Percentiles rank a stretch among this genome's conserved stretches.
Evolutionary conservation across 2,113 vertebrate genomes (phyloP).

Genomic region (Zapus hudsonius): DNA sequence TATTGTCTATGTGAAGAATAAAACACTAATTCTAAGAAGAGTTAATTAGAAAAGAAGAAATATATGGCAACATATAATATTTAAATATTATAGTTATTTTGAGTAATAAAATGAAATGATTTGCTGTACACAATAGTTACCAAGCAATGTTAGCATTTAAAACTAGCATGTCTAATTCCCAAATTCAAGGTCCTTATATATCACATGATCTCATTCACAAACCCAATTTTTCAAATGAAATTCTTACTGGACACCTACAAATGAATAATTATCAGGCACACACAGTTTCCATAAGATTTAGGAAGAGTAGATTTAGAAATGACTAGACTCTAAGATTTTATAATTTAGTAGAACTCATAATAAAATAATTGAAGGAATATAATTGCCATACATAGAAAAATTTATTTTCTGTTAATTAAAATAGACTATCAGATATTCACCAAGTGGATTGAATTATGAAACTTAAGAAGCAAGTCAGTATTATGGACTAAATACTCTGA

Average conservation of each 20-base stretch:
- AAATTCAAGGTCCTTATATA: background rate
- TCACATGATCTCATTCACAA: background rate
- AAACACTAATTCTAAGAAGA: background rate
- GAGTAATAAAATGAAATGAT: slow-evolving; percentile 4
- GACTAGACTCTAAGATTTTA: background rate
- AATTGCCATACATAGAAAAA: background rate
- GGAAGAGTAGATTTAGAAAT: background rate
- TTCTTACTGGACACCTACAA: background rate
- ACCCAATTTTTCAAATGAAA: background rate
- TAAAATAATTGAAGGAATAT: background rate
- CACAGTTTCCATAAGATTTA: background rate
- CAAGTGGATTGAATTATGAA: background rate
- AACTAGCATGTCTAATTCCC: background rate
- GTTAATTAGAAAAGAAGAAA: background rate
- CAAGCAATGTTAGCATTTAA: background rate
- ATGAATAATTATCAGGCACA: background rate
- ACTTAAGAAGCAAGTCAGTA: background rate
- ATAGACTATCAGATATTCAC: background rate
- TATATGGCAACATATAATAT: background rate
- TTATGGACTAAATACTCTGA: background rate
- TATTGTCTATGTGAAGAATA: background rate
- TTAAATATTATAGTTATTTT: background rate
- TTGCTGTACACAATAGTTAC: background rate
- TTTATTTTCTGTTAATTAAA: background rate
- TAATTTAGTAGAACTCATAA: background rate